These are phyloP conservation scores for Pterocles burchelli DNA, from an alignment of 2,113 vertebrate genomes.

Conservation along the genomic window DNA sequence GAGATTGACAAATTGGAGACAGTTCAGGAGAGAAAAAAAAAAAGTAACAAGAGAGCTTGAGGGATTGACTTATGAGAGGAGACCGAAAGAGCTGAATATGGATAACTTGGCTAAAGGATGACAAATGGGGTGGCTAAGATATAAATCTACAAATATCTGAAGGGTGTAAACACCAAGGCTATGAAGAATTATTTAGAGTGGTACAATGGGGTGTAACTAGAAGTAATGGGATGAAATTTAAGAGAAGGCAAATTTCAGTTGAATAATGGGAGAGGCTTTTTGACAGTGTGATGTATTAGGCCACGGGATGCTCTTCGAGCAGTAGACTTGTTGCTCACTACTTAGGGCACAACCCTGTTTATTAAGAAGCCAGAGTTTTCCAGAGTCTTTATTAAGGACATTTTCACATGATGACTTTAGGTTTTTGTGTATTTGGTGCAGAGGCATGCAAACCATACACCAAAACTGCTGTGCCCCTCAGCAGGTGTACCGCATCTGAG, in stretches of 20 bases:
- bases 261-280: constrained; percentile 68
- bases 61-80: constrained; percentile 66
- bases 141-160: constrained; percentile 73
- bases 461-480: background rate
- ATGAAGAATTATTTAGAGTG: constrained; percentile 71
- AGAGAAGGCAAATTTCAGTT: constrained; percentile 70
- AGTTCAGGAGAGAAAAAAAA: constrained; percentile 28
- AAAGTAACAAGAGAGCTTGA: constrained; percentile 55
- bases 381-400: background rate
- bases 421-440: background rate
- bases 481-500: fast-evolving
- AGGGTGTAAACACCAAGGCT: constrained; percentile 73
- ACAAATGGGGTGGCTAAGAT: constrained; percentile 63
- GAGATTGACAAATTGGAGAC: constrained; percentile 64
- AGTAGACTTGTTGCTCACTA: constrained; percentile 18
- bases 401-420: background rate
- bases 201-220: constrained; percentile 72
- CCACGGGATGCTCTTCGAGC: constrained; percentile 20
- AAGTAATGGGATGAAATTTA: constrained; percentile 73
- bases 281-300: constrained; percentile 68
- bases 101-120: constrained; percentile 71
- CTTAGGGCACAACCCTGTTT: constrained; percentile 43
- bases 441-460: background rate
- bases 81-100: constrained; percentile 67
- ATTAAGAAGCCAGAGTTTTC: constrained; percentile 23